Evolutionary conservation across 1,140 invertebrate species (phyloP).

Genomic region (Drosophila sturtevanti): DNA sequence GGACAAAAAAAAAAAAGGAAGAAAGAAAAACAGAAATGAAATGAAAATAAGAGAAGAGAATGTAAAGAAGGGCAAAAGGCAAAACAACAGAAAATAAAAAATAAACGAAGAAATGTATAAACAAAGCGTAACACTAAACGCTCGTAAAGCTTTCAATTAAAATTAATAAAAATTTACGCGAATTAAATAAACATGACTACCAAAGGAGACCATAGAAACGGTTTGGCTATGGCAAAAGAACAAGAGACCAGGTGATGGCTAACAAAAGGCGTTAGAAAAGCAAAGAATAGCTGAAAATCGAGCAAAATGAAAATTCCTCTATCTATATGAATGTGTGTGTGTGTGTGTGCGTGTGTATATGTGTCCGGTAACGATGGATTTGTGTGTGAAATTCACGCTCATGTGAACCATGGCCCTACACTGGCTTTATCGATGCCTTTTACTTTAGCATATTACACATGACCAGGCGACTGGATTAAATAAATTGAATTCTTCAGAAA

Average conservation of each 20-base stretch:
- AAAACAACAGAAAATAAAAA: background rate
- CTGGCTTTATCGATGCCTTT: conserved; percentile 15
- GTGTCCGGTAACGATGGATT: conserved; percentile 3
- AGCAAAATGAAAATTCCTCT: background rate
- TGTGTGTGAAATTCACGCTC: conserved; percentile 5
- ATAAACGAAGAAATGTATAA: background rate
- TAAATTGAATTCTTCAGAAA: conserved; percentile 73
- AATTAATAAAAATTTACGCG: conserved; percentile 79
- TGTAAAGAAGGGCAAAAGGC: conserved; percentile 53
- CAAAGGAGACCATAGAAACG: conserved; percentile 1
- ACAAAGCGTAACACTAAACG: conserved; percentile 46
- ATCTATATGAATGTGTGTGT: background rate
- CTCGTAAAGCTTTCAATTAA: conserved; percentile 80
- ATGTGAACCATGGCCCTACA: background rate
- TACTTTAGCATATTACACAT: conserved; percentile 58
- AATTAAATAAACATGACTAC: conserved; percentile 71
- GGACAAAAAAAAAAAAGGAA: conserved; percentile 17
- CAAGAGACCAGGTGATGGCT: background rate
- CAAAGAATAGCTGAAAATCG: background rate
- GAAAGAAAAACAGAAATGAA: conserved; percentile 30
- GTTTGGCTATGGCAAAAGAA: background rate
- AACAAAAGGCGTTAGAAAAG: background rate
- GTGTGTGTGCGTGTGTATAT: background rate
- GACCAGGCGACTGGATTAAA: conserved; percentile 61
- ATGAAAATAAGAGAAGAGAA: conserved; percentile 6